Conservation (phyloP, 1,140 invertebrate species). For the Aethina tumida region DNA sequence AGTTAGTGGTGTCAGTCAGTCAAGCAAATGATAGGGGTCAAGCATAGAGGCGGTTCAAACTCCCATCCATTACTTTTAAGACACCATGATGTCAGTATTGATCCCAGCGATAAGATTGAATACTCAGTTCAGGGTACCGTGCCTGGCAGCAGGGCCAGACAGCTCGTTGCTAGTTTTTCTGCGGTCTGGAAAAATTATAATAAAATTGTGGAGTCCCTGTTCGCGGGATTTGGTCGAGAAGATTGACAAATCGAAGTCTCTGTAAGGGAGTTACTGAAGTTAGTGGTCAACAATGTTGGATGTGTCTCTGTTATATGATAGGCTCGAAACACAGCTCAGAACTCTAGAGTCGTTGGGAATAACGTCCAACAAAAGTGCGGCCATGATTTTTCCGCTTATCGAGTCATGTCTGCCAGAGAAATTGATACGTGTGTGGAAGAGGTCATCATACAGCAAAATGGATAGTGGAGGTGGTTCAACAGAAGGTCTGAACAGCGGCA, state of each 20-base stretch:
- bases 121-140: constrained; percentile 10
- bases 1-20: no score
- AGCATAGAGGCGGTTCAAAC: no score
- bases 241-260: constrained; percentile 24
- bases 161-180: constrained; percentile 23
- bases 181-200: constrained; percentile 24
- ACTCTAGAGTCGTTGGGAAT: constrained; percentile 31
- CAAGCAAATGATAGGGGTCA: no score
- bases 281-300: not conserved
- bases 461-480: no score
- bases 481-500: no score
- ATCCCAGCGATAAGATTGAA: constrained; percentile 24
- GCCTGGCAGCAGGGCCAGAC: constrained; percentile 6
- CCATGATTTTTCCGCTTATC: constrained; percentile 29
- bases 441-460: no score
- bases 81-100: constrained; percentile 27
- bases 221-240: constrained; percentile 25
- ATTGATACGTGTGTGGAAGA: constrained; percentile 23
- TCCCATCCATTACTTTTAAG: no score
- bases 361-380: constrained; percentile 26
- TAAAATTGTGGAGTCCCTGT: constrained; percentile 24
- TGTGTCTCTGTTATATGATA: constrained; percentile 13
- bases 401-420: constrained; percentile 29
- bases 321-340: constrained; percentile 21
- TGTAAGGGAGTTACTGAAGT: constrained; percentile 25